These are phyloP conservation scores for Rhinolophus sinicus DNA, from an alignment of 2,113 vertebrate species.

Conservation along the genomic window DNA sequence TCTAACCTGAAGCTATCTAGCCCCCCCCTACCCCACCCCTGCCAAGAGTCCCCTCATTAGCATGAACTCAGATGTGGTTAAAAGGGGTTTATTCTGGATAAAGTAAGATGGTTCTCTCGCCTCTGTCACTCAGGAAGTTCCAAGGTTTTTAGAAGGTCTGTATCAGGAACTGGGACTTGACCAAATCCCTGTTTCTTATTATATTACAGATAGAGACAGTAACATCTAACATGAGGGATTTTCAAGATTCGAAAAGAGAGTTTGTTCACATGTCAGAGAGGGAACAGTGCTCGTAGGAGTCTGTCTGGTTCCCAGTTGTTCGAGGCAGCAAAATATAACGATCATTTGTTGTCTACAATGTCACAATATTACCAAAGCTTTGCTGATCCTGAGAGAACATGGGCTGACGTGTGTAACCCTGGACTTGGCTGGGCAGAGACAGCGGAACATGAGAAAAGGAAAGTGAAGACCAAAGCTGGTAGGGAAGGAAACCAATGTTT, in stretches of 20 bases:
- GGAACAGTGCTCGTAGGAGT: neutral
- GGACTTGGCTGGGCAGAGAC: neutral
- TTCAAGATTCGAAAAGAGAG: neutral
- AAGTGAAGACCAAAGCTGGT: accelerated
- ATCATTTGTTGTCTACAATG: neutral
- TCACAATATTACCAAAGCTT: neutral
- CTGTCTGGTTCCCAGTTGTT: neutral
- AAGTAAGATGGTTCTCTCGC: neutral
- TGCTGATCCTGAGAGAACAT: neutral
- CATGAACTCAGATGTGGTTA: neutral
- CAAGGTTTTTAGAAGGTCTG: neutral
- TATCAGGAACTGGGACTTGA: neutral
- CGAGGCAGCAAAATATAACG: neutral
- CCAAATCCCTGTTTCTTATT: neutral
- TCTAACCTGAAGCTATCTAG: neutral
- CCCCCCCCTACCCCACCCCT: neutral
- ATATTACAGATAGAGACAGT: neutral
- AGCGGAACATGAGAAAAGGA: neutral
- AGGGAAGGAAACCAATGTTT: neutral
- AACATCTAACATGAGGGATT: neutral
- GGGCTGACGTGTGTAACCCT: neutral
- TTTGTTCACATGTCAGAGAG: neutral
- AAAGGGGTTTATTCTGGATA: neutral
- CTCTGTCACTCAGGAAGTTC: neutral
- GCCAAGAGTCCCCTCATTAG: neutral